Conservation (phyloP, 2,113 vertebrate genomes). For the Pteruthius melanotis region DNA sequence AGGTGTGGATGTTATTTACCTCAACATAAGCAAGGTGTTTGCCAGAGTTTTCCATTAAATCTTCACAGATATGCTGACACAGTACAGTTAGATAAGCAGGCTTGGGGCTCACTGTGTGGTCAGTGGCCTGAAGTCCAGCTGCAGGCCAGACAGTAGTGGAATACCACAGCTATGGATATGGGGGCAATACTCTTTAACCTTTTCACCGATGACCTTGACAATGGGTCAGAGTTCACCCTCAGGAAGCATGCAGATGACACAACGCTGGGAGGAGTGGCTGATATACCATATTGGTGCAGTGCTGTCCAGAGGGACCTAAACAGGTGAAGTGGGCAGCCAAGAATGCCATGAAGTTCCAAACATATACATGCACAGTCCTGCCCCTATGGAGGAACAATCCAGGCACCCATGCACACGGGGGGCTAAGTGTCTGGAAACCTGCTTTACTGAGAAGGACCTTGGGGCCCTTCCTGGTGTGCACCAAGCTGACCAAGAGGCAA, state of each 20-base stretch:
- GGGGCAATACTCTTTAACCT: neutral
- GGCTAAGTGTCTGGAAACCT: neutral
- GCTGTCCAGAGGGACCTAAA: neutral
- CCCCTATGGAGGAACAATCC: neutral
- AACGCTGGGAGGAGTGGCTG: neutral
- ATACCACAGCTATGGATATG: neutral
- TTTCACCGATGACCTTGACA: neutral
- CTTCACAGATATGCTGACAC: neutral
- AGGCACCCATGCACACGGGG: neutral
- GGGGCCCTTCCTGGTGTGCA: neutral
- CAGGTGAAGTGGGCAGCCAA: neutral
- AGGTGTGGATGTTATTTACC: neutral
- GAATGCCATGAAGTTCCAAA: neutral
- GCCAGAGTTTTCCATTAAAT: neutral
- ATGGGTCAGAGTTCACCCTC: neutral
- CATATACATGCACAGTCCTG: neutral
- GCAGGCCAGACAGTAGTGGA: neutral
- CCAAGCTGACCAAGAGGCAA: neutral
- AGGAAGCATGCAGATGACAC: neutral
- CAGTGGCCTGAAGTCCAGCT: neutral
- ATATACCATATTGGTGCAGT: neutral
- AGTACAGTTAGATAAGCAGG: rapidly evolving
- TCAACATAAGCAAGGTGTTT: neutral
- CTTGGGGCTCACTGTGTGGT: neutral
- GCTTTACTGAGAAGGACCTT: neutral